Evolutionary conservation across 2,113 vertebrate genomes (phyloP).

Genomic region (Zosterops borbonicus): DNA sequence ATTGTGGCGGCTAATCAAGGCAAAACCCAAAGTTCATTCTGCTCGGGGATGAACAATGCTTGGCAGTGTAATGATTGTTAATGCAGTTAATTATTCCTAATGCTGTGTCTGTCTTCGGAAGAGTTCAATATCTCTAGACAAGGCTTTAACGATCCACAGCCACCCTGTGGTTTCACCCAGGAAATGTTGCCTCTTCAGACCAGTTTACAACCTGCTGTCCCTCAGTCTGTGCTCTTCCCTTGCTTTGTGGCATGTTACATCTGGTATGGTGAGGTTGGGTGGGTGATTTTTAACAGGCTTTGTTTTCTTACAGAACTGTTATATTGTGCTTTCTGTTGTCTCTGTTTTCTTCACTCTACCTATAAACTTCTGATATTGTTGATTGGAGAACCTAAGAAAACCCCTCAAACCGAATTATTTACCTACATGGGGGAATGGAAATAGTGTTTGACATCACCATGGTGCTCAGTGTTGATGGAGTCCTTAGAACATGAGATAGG

Average conservation of each 20-base stretch:
- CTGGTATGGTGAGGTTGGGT: conserved; percentile 53
- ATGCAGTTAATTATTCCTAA: conserved; percentile 81
- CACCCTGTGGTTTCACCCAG: conserved; percentile 57
- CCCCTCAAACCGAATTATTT: neutral
- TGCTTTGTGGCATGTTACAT: neutral
- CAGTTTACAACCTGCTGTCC: conserved; percentile 70
- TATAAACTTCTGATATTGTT: neutral
- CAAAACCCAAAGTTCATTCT: conserved; percentile 66
- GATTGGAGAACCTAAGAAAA: neutral
- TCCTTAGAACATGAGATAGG: neutral
- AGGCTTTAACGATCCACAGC: conserved; percentile 63
- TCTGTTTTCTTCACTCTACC: conserved; percentile 13
- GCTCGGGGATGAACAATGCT: conserved; percentile 46
- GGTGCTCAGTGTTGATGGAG: neutral
- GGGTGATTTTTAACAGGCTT: conserved; percentile 68
- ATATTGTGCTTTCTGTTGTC: conserved; percentile 1
- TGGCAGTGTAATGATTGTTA: conserved; percentile 67
- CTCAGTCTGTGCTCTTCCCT: neutral
- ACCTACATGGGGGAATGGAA: neutral
- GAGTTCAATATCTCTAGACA: conserved; percentile 70
- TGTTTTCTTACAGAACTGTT: conserved; percentile 33
- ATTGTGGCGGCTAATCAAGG: conserved; percentile 57
- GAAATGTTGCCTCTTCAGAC: conserved; percentile 75
- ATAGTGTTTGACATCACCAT: neutral
- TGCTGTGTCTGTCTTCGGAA: conserved; percentile 57